phyloP scores from a whole-genome alignment of 2,113 vertebrate species.

The Muntiacus reevesi region DNA sequence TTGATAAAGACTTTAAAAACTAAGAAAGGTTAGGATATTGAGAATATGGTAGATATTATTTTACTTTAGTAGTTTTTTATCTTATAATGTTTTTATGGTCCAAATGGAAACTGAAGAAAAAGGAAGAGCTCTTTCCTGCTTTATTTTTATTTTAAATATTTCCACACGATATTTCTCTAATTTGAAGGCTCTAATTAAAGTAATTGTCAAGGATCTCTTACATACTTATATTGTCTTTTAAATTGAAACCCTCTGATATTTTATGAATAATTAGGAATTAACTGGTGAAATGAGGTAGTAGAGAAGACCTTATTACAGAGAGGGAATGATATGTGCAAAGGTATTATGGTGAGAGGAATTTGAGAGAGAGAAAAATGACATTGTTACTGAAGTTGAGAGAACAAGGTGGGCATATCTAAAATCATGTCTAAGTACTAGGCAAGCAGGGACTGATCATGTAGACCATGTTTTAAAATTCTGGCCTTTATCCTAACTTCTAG shows the following conservation, averaged over 20 bases:
- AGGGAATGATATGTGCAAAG: background rate
- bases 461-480: background rate
- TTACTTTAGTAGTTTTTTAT: background rate
- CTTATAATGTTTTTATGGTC: background rate
- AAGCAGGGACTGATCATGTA: background rate
- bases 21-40: background rate
- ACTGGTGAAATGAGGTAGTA: background rate
- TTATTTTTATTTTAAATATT: constrained; percentile 9
- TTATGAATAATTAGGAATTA: background rate
- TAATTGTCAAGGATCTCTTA: background rate
- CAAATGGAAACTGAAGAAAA: background rate
- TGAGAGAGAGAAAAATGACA: background rate
- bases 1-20: background rate
- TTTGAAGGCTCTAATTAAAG: background rate
- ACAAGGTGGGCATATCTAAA: background rate
- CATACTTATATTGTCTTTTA: background rate
- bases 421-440: background rate
- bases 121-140: background rate
- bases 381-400: background rate
- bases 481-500: background rate
- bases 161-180: background rate
- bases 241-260: background rate
- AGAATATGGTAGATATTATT: background rate
- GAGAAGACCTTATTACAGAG: background rate
- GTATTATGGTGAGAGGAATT: background rate